Percentiles rank a stretch among this genome's conserved stretches.
Conservation (phyloP, 2,888 invertebrate species). For the Beris chalybata region DNA sequence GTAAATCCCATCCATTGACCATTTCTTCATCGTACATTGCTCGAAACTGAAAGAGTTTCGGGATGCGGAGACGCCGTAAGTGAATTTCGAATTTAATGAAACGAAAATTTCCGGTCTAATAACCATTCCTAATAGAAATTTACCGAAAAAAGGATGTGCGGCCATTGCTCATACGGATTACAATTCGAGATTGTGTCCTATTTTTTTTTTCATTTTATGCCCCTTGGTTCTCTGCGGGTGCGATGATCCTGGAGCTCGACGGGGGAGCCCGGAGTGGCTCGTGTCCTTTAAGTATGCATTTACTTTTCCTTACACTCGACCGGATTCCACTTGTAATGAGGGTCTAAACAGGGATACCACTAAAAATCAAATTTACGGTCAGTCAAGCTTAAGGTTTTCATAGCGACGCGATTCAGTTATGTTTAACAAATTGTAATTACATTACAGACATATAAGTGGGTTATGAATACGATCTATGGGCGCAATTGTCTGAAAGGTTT, state of each 20-base stretch:
- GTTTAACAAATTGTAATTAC: conserved; percentile 16
- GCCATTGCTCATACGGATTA: conserved; percentile 38
- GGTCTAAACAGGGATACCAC: conserved; percentile 26
- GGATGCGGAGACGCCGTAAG: not conserved
- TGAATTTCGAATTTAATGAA: conserved; percentile 40
- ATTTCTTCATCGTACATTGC: not conserved
- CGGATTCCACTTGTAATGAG: conserved; percentile 25
- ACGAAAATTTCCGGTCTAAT: conserved; percentile 41
- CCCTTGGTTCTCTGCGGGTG: conserved; percentile 18
- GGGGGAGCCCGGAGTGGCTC: conserved; percentile 13
- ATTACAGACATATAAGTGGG: not conserved
- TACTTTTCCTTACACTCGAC: not conserved
- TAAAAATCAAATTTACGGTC: conserved; percentile 32
- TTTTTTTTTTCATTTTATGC: conserved; percentile 36
- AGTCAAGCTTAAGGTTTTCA: conserved; percentile 28
- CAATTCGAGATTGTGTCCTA: conserved; percentile 34
- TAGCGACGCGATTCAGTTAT: conserved; percentile 23
- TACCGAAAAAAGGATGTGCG: conserved; percentile 35
- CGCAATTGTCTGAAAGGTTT: too few relatives aligned
- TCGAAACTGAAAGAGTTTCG: not conserved
- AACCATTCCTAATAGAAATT: conserved; percentile 35
- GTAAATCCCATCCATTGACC: too few relatives aligned
- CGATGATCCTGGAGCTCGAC: conserved; percentile 28
- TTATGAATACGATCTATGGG: too few relatives aligned
- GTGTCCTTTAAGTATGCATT: conserved; percentile 9